Conservation (phyloP, 2,113 vertebrate genomes). For the Carettochelys insculpta region DNA sequence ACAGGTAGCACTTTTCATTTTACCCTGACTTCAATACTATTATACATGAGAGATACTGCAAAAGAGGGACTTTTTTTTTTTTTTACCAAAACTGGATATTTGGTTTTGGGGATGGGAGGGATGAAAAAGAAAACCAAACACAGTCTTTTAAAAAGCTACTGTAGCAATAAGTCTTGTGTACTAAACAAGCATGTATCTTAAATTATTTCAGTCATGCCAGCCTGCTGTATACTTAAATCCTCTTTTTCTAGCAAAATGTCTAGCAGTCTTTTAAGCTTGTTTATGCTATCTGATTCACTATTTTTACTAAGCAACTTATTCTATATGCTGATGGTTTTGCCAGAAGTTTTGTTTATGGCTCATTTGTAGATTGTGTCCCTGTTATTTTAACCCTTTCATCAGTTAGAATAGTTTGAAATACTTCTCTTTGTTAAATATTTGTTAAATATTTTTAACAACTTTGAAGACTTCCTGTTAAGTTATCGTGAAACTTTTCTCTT, state of each 20-base stretch:
- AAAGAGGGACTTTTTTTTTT: not conserved
- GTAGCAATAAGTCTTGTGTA: not conserved
- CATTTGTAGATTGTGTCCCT: not conserved
- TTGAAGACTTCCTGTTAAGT: not conserved
- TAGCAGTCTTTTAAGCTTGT: constrained; percentile 38
- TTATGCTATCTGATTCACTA: constrained; percentile 20
- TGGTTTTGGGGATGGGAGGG: too few species aligned
- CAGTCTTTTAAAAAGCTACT: not conserved
- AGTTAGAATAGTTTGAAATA: constrained; percentile 23
- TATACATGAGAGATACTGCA: not conserved
- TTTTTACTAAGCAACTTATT: constrained; percentile 20
- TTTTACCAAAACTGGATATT: not conserved
- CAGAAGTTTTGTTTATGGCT: not conserved
- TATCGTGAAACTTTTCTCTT: not conserved
- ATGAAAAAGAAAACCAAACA: fast-evolving
- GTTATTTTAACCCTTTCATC: not conserved
- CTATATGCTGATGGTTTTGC: not conserved
- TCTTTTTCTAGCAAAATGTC: constrained; percentile 17
- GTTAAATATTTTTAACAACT: not conserved
- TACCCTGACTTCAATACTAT: not conserved
- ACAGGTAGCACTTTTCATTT: not conserved
- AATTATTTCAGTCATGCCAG: not conserved
- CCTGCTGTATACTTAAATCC: not conserved
- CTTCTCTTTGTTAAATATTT: not conserved
- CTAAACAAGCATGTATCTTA: not conserved